Percentiles rank a stretch among this genome's conserved stretches.
Evolutionary conservation across 2,888 invertebrate genomes (phyloP).

Genomic region (Nomada goodeniana): DNA sequence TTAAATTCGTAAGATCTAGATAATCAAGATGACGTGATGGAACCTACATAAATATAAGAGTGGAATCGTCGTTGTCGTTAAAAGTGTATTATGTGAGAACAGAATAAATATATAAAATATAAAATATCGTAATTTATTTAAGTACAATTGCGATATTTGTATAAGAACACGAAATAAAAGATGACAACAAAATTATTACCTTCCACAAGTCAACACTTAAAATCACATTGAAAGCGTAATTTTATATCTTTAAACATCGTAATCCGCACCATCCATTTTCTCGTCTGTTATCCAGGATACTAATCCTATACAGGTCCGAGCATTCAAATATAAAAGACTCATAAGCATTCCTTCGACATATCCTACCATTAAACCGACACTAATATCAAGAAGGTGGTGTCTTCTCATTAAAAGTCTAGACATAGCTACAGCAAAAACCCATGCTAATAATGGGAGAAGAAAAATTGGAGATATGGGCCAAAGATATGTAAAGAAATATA

Average conservation of each 20-base stretch:
- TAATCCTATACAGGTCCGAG: constrained; percentile 87
- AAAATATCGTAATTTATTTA: constrained; percentile 42
- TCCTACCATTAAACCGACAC: constrained; percentile 91
- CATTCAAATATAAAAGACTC: constrained; percentile 89
- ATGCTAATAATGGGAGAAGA: constrained; percentile 88
- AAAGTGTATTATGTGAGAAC: constrained; percentile 22
- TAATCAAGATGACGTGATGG: not conserved
- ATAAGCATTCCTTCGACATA: constrained; percentile 89
- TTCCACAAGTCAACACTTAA: not conserved
- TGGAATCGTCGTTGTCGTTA: constrained; percentile 12
- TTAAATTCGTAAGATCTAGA: constrained; percentile 7
- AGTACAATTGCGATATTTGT: not conserved
- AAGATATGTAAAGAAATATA: constrained; percentile 89
- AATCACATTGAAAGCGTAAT: not conserved
- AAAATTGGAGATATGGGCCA: constrained; percentile 88
- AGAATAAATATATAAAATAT: constrained; percentile 44
- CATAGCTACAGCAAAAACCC: constrained; percentile 90
- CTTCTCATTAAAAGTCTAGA: constrained; percentile 93
- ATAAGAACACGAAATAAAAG: not conserved
- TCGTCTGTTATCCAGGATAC: constrained; percentile 89
- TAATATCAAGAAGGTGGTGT: constrained; percentile 94
- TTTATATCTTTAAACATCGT: constrained; percentile 86
- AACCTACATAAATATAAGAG: not conserved
- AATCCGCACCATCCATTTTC: constrained; percentile 89
- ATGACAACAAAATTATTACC: not conserved